Percentiles rank a stretch among this genome's conserved stretches.
Evolutionary conservation across 2,888 invertebrate genomes (phyloP).

Genomic region (Acrocyrtus sp.): DNA sequence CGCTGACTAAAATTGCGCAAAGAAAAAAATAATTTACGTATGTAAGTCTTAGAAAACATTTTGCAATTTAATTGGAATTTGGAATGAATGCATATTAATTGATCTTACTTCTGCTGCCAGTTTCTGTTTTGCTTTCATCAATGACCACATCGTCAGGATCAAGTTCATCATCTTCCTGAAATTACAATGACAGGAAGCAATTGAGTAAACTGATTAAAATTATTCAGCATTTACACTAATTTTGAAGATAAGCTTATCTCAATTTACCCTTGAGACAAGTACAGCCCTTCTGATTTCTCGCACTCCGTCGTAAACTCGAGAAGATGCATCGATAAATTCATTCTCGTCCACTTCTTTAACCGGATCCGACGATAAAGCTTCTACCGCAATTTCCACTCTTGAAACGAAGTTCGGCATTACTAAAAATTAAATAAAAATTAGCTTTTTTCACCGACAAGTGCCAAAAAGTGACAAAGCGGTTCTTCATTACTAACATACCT

Average conservation of each 20-base stretch:
- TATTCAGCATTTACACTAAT: slow-evolving; percentile 4
- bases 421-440: slow-evolving; percentile 63
- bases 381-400: slow-evolving; percentile 92
- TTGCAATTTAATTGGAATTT: no score
- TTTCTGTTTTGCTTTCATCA: slow-evolving; percentile 88
- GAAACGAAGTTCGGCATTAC: slow-evolving; percentile 97
- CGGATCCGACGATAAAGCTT: slow-evolving; percentile 82
- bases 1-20: slow-evolving; percentile 30
- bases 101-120: slow-evolving; percentile 86
- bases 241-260: not conserved
- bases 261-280: slow-evolving; percentile 89
- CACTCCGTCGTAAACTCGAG: slow-evolving; percentile 96
- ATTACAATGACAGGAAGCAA: no score
- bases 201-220: slow-evolving; percentile 48
- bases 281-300: slow-evolving; percentile 95
- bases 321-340: slow-evolving; percentile 97
- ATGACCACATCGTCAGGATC: slow-evolving; percentile 88
- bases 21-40: not conserved
- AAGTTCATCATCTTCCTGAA: slow-evolving; percentile 86
- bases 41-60: not conserved
- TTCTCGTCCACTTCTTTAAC: slow-evolving; percentile 90
- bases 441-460: not conserved
- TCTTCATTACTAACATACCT: no score
- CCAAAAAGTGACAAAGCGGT: not conserved
- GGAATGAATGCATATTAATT: no score